Conservation (phyloP, 2,888 invertebrate species). For the Steinernema carpocapsae region DNA sequence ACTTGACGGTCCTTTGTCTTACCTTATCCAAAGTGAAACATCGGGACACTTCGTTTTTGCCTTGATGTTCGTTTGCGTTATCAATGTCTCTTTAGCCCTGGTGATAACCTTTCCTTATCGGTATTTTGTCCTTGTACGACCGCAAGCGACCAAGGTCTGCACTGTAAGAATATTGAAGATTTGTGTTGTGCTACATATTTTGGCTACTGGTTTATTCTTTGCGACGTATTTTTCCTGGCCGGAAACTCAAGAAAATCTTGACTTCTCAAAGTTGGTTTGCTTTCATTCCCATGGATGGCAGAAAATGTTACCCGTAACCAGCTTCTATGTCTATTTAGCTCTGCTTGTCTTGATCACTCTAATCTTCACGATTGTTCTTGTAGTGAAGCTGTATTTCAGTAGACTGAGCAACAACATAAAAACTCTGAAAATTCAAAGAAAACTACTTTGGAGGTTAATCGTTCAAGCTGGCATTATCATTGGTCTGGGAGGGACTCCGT, state of each 20-base stretch:
- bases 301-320: not conserved
- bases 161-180: not conserved
- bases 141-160: too few species aligned
- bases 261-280: too few species aligned
- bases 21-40: not conserved
- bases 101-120: not conserved
- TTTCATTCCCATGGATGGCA: not conserved
- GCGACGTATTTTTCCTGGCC: not conserved
- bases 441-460: not conserved
- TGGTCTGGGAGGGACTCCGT: not conserved
- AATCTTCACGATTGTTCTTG: not conserved
- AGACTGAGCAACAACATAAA: not conserved
- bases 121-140: not conserved
- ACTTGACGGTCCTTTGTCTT: not conserved
- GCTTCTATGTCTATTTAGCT: not conserved
- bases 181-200: not conserved
- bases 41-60: not conserved
- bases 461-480: not conserved
- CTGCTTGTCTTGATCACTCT: not conserved
- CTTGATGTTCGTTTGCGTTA: not conserved
- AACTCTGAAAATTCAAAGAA: not conserved
- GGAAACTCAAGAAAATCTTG: too few species aligned
- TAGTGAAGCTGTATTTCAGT: not conserved
- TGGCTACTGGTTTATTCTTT: not conserved
- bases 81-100: not conserved